Conservation (phyloP, 2,888 invertebrate genomes). For the Scelioninae gen. 2 region DNA sequence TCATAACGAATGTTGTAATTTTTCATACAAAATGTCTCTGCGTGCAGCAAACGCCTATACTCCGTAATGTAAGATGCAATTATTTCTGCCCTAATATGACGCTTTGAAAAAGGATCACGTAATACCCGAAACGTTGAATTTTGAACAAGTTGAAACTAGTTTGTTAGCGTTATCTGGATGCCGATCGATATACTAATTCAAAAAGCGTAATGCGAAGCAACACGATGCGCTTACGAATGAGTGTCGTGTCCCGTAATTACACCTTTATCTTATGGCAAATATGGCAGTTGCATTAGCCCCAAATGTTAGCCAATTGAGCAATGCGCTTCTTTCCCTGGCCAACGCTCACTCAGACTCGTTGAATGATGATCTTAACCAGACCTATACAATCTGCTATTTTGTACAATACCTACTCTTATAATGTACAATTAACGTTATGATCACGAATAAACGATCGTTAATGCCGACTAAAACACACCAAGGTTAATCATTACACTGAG, state of each 20-base stretch:
- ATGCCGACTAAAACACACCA: constrained; percentile 73
- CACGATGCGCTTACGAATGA: constrained; percentile 61
- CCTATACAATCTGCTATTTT: constrained; percentile 58
- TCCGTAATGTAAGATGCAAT: not conserved
- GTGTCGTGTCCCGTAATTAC: constrained; percentile 61
- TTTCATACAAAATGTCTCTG: no score
- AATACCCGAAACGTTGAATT: not conserved
- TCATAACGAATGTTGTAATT: no score
- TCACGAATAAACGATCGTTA: constrained; percentile 69
- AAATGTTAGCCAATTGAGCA: constrained; percentile 57
- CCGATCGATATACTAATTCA: constrained; percentile 45
- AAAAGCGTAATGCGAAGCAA: constrained; percentile 59
- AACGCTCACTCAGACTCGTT: constrained; percentile 56
- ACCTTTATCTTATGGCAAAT: constrained; percentile 55
- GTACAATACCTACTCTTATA: constrained; percentile 58
- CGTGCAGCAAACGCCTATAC: no score
- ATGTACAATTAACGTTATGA: constrained; percentile 61
- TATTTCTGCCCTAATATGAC: no score
- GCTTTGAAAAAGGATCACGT: not conserved
- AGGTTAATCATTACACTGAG: constrained; percentile 68
- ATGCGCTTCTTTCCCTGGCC: constrained; percentile 58
- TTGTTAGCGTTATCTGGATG: constrained; percentile 45
- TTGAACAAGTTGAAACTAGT: constrained; percentile 16
- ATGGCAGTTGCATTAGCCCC: constrained; percentile 61
- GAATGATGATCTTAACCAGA: constrained; percentile 59